Evolutionary conservation across 2,797 vertebrate genomes (phyloP), one percentile per base, ranked within the genome.

Genomic region (Enteromius paludinosus): DNA sequence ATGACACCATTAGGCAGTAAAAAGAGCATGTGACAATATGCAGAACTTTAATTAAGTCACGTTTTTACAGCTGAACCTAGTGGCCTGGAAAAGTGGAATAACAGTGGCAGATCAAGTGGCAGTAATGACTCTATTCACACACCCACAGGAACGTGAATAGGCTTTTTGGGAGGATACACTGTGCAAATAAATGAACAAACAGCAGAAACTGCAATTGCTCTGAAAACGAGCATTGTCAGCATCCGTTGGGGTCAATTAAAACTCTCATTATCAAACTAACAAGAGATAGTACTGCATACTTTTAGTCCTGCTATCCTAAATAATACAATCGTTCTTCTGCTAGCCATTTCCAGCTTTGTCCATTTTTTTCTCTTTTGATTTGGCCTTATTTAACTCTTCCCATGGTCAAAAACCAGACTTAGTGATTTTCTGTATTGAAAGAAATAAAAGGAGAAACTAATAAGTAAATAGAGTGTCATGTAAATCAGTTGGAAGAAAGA

Each of bases 111-210:
- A 73, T 74, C 30, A 66, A 82, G 45, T 64, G 71, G 71, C 43
- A 82, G 30, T 65, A 74, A 82, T 72, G 35, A 5, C 56, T 62
- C 41, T 65, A 20, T 62, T 59, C 54, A 77, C 9, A 41, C 9
- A 7, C 38, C 14, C 33, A 45, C 74, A 59, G 38, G 5, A 70
- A 74, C 11, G 33, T 79, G 62, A 81, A 74, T 68, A 47, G 3
- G 8, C 17, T 75, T 64, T 66, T 72, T 54, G 45, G 9, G 30
- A 23, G 30, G 30, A 43, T 47, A 43, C 49, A 43, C 17, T 62
- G 68, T 79, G 33, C 17, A 71, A 52, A 62, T 81, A 59, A 79
- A 78, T 54, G 14, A 87, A 78, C 62, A 70, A 81, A 75, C 62
- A 72, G 65, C 70, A 79, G 62, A 76, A 71, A 62, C 25, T 86